These are phyloP conservation scores for Rhynchopsitta pachyrhyncha DNA, from an alignment of 2,113 vertebrate genomes.

Conservation along the genomic window DNA sequence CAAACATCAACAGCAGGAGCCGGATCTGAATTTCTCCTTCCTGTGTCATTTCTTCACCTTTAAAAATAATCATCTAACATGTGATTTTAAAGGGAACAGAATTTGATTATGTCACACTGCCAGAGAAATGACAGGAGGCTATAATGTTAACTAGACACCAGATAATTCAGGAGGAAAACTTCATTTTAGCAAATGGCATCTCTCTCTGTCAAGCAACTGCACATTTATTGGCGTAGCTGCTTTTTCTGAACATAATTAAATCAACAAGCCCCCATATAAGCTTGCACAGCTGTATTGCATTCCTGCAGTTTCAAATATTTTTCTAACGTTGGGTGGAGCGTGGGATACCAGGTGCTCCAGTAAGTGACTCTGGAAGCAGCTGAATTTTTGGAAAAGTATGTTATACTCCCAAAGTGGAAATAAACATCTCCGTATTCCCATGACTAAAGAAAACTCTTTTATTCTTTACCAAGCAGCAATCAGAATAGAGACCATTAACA, in stretches of 20 bases:
- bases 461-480: slow-evolving; percentile 52
- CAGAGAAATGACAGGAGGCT: not conserved
- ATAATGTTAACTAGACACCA: not conserved
- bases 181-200: not conserved
- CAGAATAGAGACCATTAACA: slow-evolving; percentile 41
- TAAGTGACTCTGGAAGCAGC: slow-evolving; percentile 31
- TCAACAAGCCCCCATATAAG: not conserved
- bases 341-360: slow-evolving; percentile 63
- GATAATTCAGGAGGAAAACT: not conserved
- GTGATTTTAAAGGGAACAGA: not conserved
- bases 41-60: not conserved
- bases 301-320: slow-evolving; percentile 47
- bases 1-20: not conserved
- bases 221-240: not conserved
- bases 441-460: slow-evolving; percentile 51
- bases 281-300: slow-evolving; percentile 50
- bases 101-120: not conserved
- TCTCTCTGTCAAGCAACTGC: not conserved
- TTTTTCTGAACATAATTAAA: slow-evolving; percentile 16
- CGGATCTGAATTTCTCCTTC: not conserved
- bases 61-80: not conserved
- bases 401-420: slow-evolving; percentile 46
- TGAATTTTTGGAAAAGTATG: not conserved
- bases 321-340: slow-evolving; percentile 27
- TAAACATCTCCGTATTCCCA: slow-evolving; percentile 51